Conservation (phyloP, 2,888 invertebrate genomes). For the Neuroscelio doddi region DNA sequence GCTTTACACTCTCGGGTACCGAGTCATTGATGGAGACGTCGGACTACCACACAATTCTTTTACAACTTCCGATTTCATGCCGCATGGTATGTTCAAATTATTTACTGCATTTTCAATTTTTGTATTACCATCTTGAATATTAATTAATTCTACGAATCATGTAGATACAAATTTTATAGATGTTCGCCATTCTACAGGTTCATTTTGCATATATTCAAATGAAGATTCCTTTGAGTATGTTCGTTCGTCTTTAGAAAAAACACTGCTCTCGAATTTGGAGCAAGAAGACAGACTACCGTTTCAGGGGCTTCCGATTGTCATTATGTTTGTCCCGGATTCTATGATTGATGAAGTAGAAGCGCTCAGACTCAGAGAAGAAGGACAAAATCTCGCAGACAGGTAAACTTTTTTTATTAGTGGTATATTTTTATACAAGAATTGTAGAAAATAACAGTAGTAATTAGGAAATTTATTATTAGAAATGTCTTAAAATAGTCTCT, state of each 20-base stretch:
- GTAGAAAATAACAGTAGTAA: too few species aligned
- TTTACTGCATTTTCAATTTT: too few species aligned
- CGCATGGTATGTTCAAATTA: slow-evolving; percentile 86
- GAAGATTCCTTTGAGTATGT: slow-evolving; percentile 94
- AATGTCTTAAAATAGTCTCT: too few species aligned
- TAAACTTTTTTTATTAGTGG: slow-evolving; percentile 63
- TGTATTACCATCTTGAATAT: too few species aligned
- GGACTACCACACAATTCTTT: slow-evolving; percentile 86
- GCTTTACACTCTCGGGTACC: slow-evolving; percentile 88
- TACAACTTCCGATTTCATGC: slow-evolving; percentile 88
- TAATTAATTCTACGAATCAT: too few species aligned
- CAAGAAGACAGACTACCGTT: slow-evolving; percentile 91
- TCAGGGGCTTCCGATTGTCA: slow-evolving; percentile 89
- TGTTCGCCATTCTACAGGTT: slow-evolving; percentile 76
- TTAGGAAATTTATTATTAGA: too few species aligned
- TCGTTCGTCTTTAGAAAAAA: slow-evolving; percentile 91
- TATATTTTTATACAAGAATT: too few species aligned
- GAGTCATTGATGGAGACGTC: slow-evolving; percentile 90
- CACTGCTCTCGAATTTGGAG: slow-evolving; percentile 89
- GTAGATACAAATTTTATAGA: too few species aligned
- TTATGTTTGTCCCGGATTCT: slow-evolving; percentile 91
- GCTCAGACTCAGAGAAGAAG: slow-evolving; percentile 89
- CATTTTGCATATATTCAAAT: slow-evolving; percentile 92
- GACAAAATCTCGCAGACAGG: slow-evolving; percentile 92
- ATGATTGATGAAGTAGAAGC: slow-evolving; percentile 88